Evolutionary conservation across 2,888 invertebrate genomes (phyloP), one percentile per base, ranked within the genome.

Genomic region (Caenorhabditis afra): DNA sequence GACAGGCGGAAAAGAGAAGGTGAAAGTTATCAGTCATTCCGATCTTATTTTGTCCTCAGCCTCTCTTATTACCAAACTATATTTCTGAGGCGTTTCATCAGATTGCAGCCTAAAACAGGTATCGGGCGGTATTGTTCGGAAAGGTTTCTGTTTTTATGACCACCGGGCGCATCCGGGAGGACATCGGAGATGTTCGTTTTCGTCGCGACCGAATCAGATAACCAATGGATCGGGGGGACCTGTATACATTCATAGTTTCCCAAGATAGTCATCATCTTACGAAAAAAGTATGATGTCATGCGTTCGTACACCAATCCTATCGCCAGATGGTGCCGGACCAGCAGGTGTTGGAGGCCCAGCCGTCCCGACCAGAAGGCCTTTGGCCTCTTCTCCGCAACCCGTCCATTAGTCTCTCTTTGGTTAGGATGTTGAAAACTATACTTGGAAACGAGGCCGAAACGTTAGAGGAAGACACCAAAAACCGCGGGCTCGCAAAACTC

Each of bases 291-390:
- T 68, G 59, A 68, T 68, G 67, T 68, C 67, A 68, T 41, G 18
- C 7, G 59, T 58, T 68, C 49, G 50, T 68, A 68, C 59, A 59
- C 47, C 58, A 65, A 41, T 29, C 7, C 29, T 23, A 41, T 39
- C 65, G 55, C 67, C 67, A 68, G 67, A 68, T 68, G 67, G 67
- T 59, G 67, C 49, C 50, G 50, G n/a, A n/a, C n/a, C n/a, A n/a
- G 59, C 58, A 58, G 58, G 58, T 68, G 67, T 44, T 16, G 50
- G 22, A 23, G 20, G 10, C 11, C 5, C 22, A 3, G 11, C 11
- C 20, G 11, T 49, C 22, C 10, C 11, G 18, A 29, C 39, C 20
- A 41, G 18, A 11, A 52, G 37, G 23, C 39, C 52, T 20, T 39
- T 7, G 29, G 29, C 29, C 22, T 45, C 39, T 11, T 41, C 18